Base-by-base conservation (phyloP, 2,797 vertebrate species). In the Gallinago solitaria region DNA sequence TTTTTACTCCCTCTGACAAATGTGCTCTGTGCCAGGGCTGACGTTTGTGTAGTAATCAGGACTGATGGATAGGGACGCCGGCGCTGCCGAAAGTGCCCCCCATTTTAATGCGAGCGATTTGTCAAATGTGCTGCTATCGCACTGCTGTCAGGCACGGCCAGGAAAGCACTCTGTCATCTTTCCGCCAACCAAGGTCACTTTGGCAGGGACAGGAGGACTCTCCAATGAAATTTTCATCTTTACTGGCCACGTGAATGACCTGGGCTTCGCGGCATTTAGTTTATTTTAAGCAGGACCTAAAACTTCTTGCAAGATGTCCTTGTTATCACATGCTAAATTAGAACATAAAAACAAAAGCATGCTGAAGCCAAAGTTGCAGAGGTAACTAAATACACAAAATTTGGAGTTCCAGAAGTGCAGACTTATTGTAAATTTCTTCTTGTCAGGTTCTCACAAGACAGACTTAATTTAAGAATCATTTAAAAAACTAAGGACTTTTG, bases 1-100 rank as follows among this genome's bases (percentile, higher is more conserved):
- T 98, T 98, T 98, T 98, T 98, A 97, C 97, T 98, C 91, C 96
- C 95, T 93, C 97, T 98, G 98, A 98, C 98, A 98, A 98, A 98
- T 98, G 98, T 85, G 98, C 97, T 95, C 68, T 83, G 97, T 98
- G 98, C 98, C 98, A 96, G 1, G 76, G 97, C 84, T 98, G 98
- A 98, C 98, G 97, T 98, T 98, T 97, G 98, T 97, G 98, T 98
- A 96, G 98, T 98, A 98, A 98, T 99, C 98, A 98, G 98, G 98
- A 98, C 98, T 98, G 98, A 98, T 98, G 98, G 98, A 99, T 98
- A 97, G 98, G 98, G 98, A 98, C 95, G 98, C 97, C 88, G 92
- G 93, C 17, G 97, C 98, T 98, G 98, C 98, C 97, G 95, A 98
- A 98, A 98, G 98, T 98, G 98, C 97, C 98, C 98, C 98, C 98